These are phyloP conservation scores for Alviniconcha marisindica DNA, from an alignment of 1,140 invertebrate genomes.

Conservation along the genomic window DNA sequence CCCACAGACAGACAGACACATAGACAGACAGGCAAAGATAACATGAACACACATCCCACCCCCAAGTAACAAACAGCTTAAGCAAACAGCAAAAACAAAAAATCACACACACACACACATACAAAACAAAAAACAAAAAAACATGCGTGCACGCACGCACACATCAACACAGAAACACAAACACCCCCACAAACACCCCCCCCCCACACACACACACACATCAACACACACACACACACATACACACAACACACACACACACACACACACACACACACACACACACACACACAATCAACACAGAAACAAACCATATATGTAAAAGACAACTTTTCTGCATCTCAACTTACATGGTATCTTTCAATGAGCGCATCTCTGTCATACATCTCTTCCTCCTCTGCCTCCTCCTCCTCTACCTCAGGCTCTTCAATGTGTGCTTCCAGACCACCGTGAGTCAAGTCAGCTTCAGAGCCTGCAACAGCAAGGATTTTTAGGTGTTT, in stretches of 20 bases:
- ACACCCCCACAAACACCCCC: too few species aligned
- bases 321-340: neutral
- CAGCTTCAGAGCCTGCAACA: conserved; percentile 36
- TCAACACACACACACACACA: neutral
- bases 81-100: too few species aligned
- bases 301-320: too few species aligned
- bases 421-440: conserved; percentile 49
- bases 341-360: conserved; percentile 70
- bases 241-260: conserved; percentile 10
- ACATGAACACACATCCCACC: too few species aligned
- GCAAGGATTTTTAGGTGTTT: too few species aligned
- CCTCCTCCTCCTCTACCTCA: conserved; percentile 52
- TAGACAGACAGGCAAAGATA: too few species aligned
- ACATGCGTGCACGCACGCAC: too few species aligned
- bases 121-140: too few species aligned
- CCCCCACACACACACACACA: too few species aligned
- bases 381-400: conserved; percentile 57
- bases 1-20: neutral
- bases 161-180: too few species aligned
- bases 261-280: neutral
- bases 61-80: too few species aligned
- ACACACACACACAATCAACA: neutral
- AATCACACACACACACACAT: too few species aligned
- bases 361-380: conserved; percentile 71
- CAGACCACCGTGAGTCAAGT: conserved; percentile 27